A percentile compares a stretch with the other conserved stretches of the same genome.
These are phyloP conservation scores for Clivina fossor DNA, from an alignment of 2,888 invertebrate genomes.

Conservation along the genomic window DNA sequence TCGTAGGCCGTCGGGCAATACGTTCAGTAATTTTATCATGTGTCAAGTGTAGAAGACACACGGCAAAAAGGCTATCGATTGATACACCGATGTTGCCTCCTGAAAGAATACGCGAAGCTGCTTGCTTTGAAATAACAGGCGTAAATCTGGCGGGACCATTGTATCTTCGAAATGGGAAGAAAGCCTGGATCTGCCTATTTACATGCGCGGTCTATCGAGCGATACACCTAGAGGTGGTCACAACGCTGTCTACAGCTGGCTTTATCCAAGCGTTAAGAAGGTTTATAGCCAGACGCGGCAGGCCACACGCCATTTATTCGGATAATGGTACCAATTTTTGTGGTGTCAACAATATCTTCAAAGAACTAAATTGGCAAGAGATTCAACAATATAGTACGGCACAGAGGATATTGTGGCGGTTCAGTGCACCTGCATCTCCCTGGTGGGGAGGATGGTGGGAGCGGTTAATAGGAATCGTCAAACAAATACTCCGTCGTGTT, in stretches of 20 bases:
- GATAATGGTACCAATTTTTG: slow-evolving; percentile 51
- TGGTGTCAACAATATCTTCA: slow-evolving; percentile 42
- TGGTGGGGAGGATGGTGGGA: slow-evolving; percentile 53
- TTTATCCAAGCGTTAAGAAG: slow-evolving; percentile 43
- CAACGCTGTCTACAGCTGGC: slow-evolving; percentile 40
- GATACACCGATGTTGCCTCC: slow-evolving; percentile 42
- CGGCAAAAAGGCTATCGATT: slow-evolving; percentile 36
- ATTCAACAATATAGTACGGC: slow-evolving; percentile 34
- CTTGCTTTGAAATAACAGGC: slow-evolving; percentile 44
- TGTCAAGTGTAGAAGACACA: slow-evolving; percentile 38
- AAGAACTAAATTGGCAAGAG: slow-evolving; percentile 38
- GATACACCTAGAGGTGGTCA: slow-evolving; percentile 48
- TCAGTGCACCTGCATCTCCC: slow-evolving; percentile 47
- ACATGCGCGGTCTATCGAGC: slow-evolving; percentile 48
- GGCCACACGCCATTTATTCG: slow-evolving; percentile 44
- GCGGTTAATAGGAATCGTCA: slow-evolving; percentile 47
- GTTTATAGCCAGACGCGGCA: slow-evolving; percentile 37
- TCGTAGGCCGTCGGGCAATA: slow-evolving; percentile 38
- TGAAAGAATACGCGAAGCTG: slow-evolving; percentile 43
- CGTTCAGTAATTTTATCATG: slow-evolving; percentile 37
- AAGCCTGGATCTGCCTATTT: slow-evolving; percentile 45
- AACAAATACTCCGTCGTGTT: slow-evolving; percentile 45
- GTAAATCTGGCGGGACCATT: slow-evolving; percentile 48
- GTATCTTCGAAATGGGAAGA: slow-evolving; percentile 37
- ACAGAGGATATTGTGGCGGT: slow-evolving; percentile 41